phyloP scores from a whole-genome alignment of 2,797 vertebrate genomes.

The Tokudaia tokunoshimensis region DNA sequence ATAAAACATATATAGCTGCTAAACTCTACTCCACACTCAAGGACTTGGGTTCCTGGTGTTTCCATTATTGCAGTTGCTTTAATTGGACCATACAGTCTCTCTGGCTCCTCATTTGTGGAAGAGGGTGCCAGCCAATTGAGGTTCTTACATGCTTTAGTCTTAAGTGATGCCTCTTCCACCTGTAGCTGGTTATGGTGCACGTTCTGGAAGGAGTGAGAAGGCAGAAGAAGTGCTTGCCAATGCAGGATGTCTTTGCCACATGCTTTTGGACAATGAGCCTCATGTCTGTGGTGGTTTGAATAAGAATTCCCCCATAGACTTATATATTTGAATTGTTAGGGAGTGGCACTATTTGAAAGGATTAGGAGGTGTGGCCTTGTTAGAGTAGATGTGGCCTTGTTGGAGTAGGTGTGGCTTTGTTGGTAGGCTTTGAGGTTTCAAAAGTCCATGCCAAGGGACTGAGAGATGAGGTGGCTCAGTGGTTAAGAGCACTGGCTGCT shows the following conservation, averaged over 20 bases:
- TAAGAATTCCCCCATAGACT: not conserved
- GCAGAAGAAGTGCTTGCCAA: not conserved
- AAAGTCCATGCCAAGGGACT: not conserved
- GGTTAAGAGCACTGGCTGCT: not conserved
- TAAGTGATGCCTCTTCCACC: not conserved
- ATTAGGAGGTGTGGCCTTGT: not conserved
- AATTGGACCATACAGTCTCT: not conserved
- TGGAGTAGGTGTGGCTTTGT: not conserved
- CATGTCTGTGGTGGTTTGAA: not conserved
- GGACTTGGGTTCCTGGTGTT: not conserved
- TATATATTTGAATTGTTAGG: not conserved
- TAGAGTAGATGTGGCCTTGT: not conserved
- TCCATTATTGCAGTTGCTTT: not conserved
- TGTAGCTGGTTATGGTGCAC: not conserved
- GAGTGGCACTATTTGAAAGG: not conserved
- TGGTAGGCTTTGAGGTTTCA: not conserved
- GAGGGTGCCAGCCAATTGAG: not conserved
- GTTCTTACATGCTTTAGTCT: not conserved
- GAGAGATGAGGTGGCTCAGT: not conserved
- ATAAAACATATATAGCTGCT: not conserved
- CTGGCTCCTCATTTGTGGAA: not conserved
- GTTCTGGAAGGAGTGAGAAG: not conserved
- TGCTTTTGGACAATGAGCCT: not conserved
- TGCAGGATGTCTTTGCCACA: not conserved
- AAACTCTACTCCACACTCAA: not conserved